A percentile compares a stretch with the other conserved stretches of the same genome.
phyloP scores from a whole-genome alignment of 2,797 vertebrate genomes.

The Anas acuta region DNA sequence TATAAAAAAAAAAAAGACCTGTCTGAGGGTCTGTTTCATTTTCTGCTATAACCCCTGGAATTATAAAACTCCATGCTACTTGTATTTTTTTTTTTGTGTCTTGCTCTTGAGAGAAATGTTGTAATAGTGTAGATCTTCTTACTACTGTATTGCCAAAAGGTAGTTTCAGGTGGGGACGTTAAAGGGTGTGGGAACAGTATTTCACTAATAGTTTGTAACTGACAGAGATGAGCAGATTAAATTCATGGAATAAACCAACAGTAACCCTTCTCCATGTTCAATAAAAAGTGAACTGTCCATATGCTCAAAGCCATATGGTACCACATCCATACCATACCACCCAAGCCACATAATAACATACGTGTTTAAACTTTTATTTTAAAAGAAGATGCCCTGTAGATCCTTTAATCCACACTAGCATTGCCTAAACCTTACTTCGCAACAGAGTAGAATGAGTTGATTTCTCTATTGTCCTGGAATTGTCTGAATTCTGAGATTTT shows the following conservation, averaged over 20 bases:
- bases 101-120: background rate
- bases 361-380: conserved; percentile 21
- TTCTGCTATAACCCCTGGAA: background rate
- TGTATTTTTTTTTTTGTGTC: background rate
- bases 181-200: background rate
- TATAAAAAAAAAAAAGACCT: background rate
- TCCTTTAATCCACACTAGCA: background rate
- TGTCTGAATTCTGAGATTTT: background rate
- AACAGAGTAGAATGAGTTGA: background rate
- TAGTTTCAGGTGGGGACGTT: background rate
- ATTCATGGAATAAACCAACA: background rate
- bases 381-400: background rate
- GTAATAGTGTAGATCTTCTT: background rate
- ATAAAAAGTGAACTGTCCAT: background rate
- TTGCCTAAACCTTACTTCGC: background rate
- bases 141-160: background rate
- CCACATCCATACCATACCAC: conserved; percentile 8
- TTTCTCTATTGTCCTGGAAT: background rate
- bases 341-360: conserved; percentile 1
- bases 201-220: background rate
- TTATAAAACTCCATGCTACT: background rate
- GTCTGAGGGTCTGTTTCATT: background rate
- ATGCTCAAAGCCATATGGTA: conserved; percentile 5
- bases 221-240: background rate
- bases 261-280: conserved; percentile 11